Base-by-base conservation (phyloP, 2,113 vertebrate genomes). In the Lophius piscatorius region DNA sequence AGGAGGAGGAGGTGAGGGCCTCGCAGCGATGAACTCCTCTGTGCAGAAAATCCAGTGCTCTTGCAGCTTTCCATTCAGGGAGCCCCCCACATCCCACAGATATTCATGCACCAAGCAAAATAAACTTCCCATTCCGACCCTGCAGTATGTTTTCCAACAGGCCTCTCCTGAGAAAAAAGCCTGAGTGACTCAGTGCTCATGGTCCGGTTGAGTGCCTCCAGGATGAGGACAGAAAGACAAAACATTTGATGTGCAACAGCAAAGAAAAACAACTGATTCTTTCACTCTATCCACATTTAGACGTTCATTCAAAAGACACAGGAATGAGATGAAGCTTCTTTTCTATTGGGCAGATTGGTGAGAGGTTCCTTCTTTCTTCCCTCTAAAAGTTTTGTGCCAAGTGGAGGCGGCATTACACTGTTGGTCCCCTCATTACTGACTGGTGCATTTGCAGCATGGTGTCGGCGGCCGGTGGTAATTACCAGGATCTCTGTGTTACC, bases 71-170 rank as follows among this genome's bases (percentile, higher is more conserved):
- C 60, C 65, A 51, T 6, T 46, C 64, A 23, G 49, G 10, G 70
- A 78, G 76, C 78, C 78, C 78, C 78, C 76, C 71, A 78, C 74
- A 82, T 85, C 80, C 77, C 83, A 79, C 84, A 86, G 76, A 87
- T 76, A 83, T 76, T 69, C 83, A 80, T 67, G 62, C 76, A 82
- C 72, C 73, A 87, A 88, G 70, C 74, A 86, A 87, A 90, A 90
- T 85, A 90, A 90, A 90, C 85, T 63, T 78, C 76, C 78, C 72
- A 79, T 83, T 85, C 83, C 76, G 57, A 71, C 56, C 68, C 62
- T 58, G 55, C 59, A 72, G 62, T 67, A 34, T 73, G 64, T 85
- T 86, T 85, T 81, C 78, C 66, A 67, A 51, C 11, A 4, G 70
- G 70, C 64, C 75, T 72, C 80, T 82, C 74, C 64, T 60, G 62